These are phyloP conservation scores for Ceyx erithaca DNA, from an alignment of 2,797 vertebrate genomes.

Conservation along the genomic window DNA sequence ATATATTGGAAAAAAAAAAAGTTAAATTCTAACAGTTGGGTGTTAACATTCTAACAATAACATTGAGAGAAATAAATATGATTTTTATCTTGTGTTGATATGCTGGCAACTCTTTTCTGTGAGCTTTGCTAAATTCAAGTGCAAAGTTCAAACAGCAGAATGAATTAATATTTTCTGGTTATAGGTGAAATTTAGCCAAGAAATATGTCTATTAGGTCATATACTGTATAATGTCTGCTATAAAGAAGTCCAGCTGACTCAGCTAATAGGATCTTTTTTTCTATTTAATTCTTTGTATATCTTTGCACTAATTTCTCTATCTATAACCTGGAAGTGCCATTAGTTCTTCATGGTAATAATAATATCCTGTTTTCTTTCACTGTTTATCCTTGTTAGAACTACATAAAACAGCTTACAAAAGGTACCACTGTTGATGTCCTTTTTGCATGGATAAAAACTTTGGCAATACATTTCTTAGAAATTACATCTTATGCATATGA, in stretches of 20 bases:
- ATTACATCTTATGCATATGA: background rate
- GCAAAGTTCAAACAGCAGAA: background rate
- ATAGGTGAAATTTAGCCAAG: conserved; percentile 7
- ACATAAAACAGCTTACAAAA: background rate
- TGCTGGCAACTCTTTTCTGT: background rate
- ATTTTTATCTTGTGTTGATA: conserved; percentile 1
- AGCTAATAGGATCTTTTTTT: background rate
- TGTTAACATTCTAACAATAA: background rate
- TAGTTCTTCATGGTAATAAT: background rate
- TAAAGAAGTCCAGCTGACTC: background rate
- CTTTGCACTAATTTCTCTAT: background rate
- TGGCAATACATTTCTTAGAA: background rate
- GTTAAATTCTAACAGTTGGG: background rate
- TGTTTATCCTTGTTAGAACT: background rate
- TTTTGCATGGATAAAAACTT: background rate
- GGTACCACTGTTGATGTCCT: background rate
- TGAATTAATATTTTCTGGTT: background rate
- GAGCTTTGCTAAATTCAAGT: background rate
- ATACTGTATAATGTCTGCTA: background rate
- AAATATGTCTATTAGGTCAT: background rate
- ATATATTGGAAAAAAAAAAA: background rate
- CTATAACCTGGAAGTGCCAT: background rate
- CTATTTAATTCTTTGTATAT: background rate
- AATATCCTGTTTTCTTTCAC: background rate
- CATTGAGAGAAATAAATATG: background rate